Conservation (phyloP, 2,113 vertebrate species). For the Acrocephalus arundinaceus region DNA sequence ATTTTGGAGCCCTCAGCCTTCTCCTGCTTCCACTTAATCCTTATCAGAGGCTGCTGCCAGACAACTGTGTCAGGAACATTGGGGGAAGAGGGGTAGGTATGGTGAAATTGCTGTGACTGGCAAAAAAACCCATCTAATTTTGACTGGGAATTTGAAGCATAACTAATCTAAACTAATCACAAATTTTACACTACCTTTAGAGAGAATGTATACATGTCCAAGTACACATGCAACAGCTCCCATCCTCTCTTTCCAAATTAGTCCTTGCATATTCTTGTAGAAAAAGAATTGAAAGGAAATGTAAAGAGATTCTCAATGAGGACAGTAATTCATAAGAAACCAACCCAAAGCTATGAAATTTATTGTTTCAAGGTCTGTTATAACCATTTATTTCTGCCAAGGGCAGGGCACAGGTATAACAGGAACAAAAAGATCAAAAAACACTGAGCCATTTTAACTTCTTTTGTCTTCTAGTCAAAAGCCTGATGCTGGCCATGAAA, state of each 20-base stretch:
- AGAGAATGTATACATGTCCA: neutral
- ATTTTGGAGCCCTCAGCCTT: neutral
- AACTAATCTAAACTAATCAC: neutral
- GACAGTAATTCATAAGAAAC: neutral
- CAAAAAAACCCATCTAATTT: neutral
- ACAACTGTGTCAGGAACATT: neutral
- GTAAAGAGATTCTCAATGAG: neutral
- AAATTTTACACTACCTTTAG: neutral
- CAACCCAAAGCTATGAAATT: neutral
- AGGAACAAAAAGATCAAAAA: neutral
- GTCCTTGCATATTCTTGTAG: neutral
- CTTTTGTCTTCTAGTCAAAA: neutral
- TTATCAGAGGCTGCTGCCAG: neutral
- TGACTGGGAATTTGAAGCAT: neutral
- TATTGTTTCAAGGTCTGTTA: neutral
- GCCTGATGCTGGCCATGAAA: neutral
- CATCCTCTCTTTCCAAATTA: neutral
- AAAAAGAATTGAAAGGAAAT: neutral
- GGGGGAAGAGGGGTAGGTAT: neutral
- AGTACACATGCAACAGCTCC: neutral
- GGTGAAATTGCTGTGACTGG: neutral
- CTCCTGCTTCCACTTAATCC: neutral
- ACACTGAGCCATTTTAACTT: neutral
- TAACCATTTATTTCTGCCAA: neutral
- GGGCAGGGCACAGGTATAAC: neutral